Evolutionary conservation across 2,113 vertebrate species (phyloP).

Genomic region (Oreochromis spilurus): DNA sequence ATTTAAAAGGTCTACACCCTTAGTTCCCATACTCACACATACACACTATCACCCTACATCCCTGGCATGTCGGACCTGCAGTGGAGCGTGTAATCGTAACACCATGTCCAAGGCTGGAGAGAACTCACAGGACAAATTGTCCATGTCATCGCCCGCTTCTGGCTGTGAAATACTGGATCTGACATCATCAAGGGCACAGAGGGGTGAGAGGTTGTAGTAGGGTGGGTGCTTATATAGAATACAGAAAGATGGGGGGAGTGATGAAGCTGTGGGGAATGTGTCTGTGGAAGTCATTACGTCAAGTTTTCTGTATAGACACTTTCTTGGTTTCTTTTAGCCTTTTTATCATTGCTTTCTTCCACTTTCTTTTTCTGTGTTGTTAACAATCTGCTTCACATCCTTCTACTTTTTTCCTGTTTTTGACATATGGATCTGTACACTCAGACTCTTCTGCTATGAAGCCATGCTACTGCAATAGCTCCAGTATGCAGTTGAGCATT

Average conservation of each 20-base stretch:
- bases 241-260: slow-evolving; percentile 27
- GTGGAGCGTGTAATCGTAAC: slow-evolving; percentile 83
- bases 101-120: slow-evolving; percentile 81
- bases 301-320: slow-evolving; percentile 74
- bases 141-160: slow-evolving; percentile 83
- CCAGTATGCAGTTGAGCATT: neutral
- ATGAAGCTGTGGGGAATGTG: slow-evolving; percentile 68
- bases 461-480: neutral
- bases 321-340: slow-evolving; percentile 75
- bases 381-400: neutral
- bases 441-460: neutral
- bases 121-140: slow-evolving; percentile 89
- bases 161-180: slow-evolving; percentile 81
- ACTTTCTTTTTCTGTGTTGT: neutral
- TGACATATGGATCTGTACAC: neutral
- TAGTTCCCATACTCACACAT: neutral
- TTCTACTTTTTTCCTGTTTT: neutral
- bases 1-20: slow-evolving; percentile 68
- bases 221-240: neutral
- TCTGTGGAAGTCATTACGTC: slow-evolving; percentile 81
- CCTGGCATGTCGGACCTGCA: slow-evolving; percentile 70
- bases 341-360: slow-evolving; percentile 58
- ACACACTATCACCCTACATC: slow-evolving; percentile 56
- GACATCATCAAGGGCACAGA: slow-evolving; percentile 68
- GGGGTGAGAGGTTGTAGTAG: neutral